Conservation (phyloP, 2,797 vertebrate species). For the Brachyrhaphis roseni region DNA sequence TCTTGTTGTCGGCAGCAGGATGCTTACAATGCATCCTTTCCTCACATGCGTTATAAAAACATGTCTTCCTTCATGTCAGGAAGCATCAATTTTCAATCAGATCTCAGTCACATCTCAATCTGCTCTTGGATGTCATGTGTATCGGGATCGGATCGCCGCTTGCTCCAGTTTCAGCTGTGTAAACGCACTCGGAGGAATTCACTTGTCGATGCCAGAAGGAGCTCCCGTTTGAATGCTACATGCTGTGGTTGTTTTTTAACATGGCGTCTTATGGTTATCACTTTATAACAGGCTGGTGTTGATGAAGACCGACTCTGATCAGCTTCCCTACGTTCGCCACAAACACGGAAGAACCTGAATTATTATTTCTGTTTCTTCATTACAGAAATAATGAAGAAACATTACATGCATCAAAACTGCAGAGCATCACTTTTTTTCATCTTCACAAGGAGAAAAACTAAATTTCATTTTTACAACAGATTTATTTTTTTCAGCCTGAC, state of each 20-base stretch:
- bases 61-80: not conserved
- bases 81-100: not conserved
- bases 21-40: not conserved
- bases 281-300: not conserved
- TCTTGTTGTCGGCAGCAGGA: not conserved
- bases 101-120: not conserved
- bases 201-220: not conserved
- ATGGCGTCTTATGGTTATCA: not conserved
- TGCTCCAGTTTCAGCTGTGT: not conserved
- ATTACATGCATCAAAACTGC: not conserved
- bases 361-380: not conserved
- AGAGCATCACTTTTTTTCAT: not conserved
- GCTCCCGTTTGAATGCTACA: not conserved
- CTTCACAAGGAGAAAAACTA: not conserved
- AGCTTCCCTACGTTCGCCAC: not conserved
- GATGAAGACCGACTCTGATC: not conserved
- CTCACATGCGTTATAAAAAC: not conserved
- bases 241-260: not conserved
- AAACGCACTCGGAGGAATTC: not conserved
- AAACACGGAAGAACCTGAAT: not conserved
- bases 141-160: not conserved
- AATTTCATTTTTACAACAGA: not conserved
- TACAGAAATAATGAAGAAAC: no score
- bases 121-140: not conserved
- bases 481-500: not conserved